phyloP scores from a whole-genome alignment of 2,797 vertebrate species.

The Anableps anableps region DNA sequence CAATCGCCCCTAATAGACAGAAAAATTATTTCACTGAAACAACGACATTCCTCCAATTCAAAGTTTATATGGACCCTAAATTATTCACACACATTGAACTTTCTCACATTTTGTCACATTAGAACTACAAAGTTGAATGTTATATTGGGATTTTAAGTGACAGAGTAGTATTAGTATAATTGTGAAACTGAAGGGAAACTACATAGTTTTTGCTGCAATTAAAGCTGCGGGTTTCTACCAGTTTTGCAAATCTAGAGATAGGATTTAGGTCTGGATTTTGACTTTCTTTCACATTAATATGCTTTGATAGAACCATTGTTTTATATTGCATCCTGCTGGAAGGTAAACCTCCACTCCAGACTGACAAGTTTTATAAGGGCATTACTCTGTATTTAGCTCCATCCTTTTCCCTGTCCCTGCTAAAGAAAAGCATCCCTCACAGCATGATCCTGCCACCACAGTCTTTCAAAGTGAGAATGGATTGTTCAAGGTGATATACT shows the following conservation, averaged over 20 bases:
- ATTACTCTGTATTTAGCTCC: neutral
- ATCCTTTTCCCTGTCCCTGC: neutral
- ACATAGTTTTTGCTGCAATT: neutral
- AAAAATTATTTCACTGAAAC: neutral
- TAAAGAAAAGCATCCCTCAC: neutral
- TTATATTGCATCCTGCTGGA: no score
- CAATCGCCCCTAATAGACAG: neutral
- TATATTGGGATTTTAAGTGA: neutral
- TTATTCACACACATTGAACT: neutral
- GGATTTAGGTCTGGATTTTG: no score
- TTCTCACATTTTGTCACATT: neutral
- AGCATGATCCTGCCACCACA: neutral
- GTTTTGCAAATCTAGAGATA: neutral
- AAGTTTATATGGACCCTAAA: neutral
- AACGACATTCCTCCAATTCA: neutral
- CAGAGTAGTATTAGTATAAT: neutral
- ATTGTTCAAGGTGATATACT: neutral
- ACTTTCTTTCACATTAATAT: no score
- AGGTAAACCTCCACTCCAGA: no score
- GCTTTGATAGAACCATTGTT: no score
- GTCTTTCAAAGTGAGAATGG: neutral
- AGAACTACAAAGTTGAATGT: neutral
- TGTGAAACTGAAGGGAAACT: neutral
- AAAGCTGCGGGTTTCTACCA: neutral
- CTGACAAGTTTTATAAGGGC: no score